These are phyloP conservation scores for Fregetta grallaria DNA, from an alignment of 2,113 vertebrate species.

Conservation along the genomic window DNA sequence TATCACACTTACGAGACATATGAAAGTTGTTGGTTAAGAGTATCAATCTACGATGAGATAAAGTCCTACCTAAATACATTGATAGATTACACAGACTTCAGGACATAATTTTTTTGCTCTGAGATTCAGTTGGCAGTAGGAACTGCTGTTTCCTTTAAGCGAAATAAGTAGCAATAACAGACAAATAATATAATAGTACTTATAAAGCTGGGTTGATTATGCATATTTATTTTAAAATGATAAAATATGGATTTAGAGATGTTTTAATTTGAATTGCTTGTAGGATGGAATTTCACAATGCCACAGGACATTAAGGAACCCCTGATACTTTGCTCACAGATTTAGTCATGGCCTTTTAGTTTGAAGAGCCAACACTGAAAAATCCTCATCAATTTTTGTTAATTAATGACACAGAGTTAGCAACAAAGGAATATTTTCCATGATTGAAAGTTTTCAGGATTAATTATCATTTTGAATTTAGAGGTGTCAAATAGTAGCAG, in stretches of 20 bases:
- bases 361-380: neutral
- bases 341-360: neutral
- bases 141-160: neutral
- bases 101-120: neutral
- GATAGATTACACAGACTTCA: neutral
- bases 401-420: neutral
- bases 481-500: neutral
- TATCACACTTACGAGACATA: neutral
- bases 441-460: neutral
- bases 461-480: neutral
- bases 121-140: rapidly evolving
- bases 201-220: neutral
- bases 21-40: neutral
- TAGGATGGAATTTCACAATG: neutral
- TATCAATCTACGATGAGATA: neutral
- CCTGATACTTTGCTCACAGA: neutral
- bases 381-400: neutral
- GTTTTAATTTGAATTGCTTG: neutral
- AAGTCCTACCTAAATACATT: neutral
- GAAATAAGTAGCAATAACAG: neutral
- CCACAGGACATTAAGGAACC: neutral
- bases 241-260: neutral
- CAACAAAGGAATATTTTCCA: neutral
- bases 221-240: neutral
- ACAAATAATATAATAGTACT: neutral